Evolutionary conservation across 2,113 vertebrate species (phyloP), one percentile per base, ranked within the genome.

Genomic region (Lanius collurio): DNA sequence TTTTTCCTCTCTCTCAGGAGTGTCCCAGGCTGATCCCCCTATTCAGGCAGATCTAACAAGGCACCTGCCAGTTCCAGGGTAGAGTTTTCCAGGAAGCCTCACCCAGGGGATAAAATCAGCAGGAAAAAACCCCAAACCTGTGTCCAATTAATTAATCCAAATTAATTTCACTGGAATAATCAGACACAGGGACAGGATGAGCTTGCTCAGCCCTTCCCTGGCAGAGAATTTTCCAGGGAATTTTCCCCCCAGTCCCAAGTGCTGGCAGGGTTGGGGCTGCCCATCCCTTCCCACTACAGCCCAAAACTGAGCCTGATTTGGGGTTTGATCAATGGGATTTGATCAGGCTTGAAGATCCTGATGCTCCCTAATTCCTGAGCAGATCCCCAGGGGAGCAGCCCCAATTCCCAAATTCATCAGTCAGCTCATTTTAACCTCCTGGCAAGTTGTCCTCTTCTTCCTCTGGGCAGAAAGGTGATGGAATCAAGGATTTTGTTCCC

Each of bases 151-250:
- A 65, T 65, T 6, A 46, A n/a, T 56, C 33, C 55, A 42, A 14
- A 65, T 74, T 47, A 0, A 1, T 69, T 78, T 39, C 64, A 8
- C 3, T 47, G 78, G 39, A 74, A 37, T n/a, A 47, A 69, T 39
- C 35, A 10, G 49, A 13, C 7, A 3, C 6, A 6, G 65, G 5
- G 13, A 14, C 1, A 2, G 0, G 18, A 78, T 8, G 3, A 0
- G 21, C 26, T 76, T 2, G 1, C 10, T 21, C 5, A 1, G 21
- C 2, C 1, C 28, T 79, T 19, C 31, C 42, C 55, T 37, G 78
- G 74, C 74, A 57, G 31, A 4, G 28, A 4, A 42, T 67, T 67
- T 47, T 13, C 64, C 42, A 6, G 33, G 30, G 53, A 90, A 15
- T 37, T 70, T 42, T 20, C 17, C 1, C 6, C 70, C n/a, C 21